Base-by-base conservation (phyloP, 2,113 vertebrate species). In the Craseonycteris thonglongyai region DNA sequence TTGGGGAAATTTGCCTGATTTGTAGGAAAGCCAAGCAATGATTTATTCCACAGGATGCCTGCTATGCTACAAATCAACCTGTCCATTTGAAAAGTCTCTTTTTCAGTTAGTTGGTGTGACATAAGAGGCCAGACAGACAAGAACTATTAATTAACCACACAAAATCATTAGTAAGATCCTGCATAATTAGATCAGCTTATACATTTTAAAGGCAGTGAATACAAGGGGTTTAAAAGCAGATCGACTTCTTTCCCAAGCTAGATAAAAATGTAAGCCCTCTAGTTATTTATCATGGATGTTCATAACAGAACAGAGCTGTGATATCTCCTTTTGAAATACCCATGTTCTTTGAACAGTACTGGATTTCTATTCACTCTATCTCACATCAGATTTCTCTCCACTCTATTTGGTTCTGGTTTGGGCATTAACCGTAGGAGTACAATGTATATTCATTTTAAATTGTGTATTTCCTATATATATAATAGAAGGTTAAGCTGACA, bases 1-100 rank as follows among this genome's bases (percentile, higher is more conserved):
- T 87, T 94, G 94, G 88, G 65, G 83, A 97, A 92, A 88, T 90
- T 90, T 74, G 75, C 84, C 76, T 85, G 93, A 94, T 90, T 94
- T 5, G 0, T 78, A 94, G 76, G 72, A 85, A 93, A 92, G 83
- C 71, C 90, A 79, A 90, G 81, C 76, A 69, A 22, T 93, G 96
- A 97, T 97, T 96, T 96, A 97, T 97, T 93, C 72, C 35, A 38
- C 49, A 88, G 92, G 87, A 65, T 90, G 80, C 68, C 76, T 88
- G 79, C 86, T n/a, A 47, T 38, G 51, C 90, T 92, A 90, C 95
- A 97, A 95, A 97, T 96, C 96, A 97, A 71, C 81, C 93, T 96
- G 74, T 81, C 87, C 79, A 51, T 59, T 93, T 69, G 84, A 90
- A 72, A 93, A 88, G 93, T 69, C 90, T 88, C 49, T 69, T 90